phyloP scores from a whole-genome alignment of 2,797 vertebrate species.

The Alouatta caraya region DNA sequence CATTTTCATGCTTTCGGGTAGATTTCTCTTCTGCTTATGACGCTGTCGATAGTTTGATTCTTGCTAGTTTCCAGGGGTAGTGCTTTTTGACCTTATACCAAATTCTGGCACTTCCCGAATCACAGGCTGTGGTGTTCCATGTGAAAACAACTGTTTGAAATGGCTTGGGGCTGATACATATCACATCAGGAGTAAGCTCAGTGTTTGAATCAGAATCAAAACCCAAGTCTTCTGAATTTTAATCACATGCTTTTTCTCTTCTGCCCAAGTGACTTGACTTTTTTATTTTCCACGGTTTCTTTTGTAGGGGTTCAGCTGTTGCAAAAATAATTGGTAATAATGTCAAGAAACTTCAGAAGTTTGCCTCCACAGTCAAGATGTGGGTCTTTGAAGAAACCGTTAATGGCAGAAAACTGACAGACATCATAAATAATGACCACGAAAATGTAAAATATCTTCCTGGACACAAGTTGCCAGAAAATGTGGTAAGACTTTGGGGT shows the following conservation, averaged over 20 bases:
- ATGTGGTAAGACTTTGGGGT: conserved; percentile 88
- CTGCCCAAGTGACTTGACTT: background rate
- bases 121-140: background rate
- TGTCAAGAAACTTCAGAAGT: conserved; percentile 87
- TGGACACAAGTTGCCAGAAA: conserved; percentile 93
- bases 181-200: background rate
- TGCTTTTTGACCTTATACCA: background rate
- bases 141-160: background rate
- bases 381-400: conserved; percentile 95
- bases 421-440: conserved; percentile 94
- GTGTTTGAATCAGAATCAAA: background rate
- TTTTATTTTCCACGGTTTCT: background rate
- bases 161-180: background rate
- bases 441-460: conserved; percentile 96
- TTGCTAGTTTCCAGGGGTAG: background rate
- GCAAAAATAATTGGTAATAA: conserved; percentile 93
- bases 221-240: background rate
- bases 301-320: conserved; percentile 92
- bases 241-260: background rate
- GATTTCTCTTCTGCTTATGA: background rate
- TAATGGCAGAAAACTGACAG: conserved; percentile 91
- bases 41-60: background rate
- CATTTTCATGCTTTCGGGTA: background rate
- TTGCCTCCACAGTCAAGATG: conserved; percentile 93
- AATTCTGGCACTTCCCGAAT: background rate